Evolutionary conservation across 2,113 vertebrate species (phyloP).

Genomic region (Podarcis cretensis): DNA sequence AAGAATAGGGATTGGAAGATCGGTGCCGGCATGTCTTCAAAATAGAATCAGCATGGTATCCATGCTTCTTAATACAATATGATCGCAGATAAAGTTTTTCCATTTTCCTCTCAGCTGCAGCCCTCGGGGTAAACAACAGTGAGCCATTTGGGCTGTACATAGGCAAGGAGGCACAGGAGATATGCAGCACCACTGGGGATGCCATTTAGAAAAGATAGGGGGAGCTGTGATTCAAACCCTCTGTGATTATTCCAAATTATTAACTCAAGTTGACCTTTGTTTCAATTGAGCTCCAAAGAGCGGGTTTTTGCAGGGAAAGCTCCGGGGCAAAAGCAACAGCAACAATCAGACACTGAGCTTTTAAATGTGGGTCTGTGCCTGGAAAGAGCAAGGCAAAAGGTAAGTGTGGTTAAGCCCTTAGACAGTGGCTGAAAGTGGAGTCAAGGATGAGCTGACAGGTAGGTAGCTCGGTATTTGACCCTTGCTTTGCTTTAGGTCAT

Average conservation of each 20-base stretch:
- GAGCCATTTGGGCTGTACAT: neutral
- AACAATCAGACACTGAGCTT: too few relatives aligned
- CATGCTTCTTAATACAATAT: neutral
- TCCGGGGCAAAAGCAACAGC: too few relatives aligned
- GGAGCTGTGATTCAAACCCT: neutral
- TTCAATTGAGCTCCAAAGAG: too few relatives aligned
- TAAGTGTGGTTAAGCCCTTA: too few relatives aligned
- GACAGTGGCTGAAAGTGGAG: neutral
- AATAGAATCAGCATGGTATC: conserved; percentile 15
- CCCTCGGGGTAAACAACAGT: neutral
- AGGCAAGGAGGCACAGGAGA: too few relatives aligned
- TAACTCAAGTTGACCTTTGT: too few relatives aligned
- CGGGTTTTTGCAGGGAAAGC: too few relatives aligned
- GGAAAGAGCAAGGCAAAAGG: too few relatives aligned
- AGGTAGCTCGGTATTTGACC: neutral
- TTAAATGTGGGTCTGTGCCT: too few relatives aligned
- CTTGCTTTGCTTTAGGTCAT: neutral
- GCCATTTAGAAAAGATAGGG: neutral
- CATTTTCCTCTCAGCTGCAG: neutral
- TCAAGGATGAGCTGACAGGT: neutral
- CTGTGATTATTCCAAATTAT: neutral
- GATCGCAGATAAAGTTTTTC: neutral
- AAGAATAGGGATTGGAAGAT: conserved; percentile 40
- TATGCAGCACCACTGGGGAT: neutral
- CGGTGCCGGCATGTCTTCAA: conserved; percentile 36